Evolutionary conservation across 2,888 invertebrate genomes (phyloP).

Genomic region (Microplitis deprimator): DNA sequence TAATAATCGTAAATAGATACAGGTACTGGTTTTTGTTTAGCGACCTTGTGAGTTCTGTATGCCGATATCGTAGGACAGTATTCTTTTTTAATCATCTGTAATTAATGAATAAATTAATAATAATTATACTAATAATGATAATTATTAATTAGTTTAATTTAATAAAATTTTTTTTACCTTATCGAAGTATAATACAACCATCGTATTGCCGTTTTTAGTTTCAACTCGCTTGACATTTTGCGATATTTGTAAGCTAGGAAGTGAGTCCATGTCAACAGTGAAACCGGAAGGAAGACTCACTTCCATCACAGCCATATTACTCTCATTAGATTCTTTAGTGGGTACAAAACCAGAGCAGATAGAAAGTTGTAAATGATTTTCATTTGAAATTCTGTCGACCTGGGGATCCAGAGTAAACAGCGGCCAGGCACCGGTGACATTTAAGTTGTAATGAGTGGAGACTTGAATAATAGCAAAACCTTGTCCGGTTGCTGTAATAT

Average conservation of each 20-base stretch:
- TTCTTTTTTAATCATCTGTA: constrained; percentile 74
- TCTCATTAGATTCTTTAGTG: constrained; percentile 78
- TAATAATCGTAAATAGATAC: constrained; percentile 92
- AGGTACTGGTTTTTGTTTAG: constrained; percentile 88
- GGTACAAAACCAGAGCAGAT: constrained; percentile 85
- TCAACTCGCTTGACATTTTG: constrained; percentile 79
- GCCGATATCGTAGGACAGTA: constrained; percentile 89
- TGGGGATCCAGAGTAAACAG: constrained; percentile 89
- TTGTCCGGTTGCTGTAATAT: constrained; percentile 83
- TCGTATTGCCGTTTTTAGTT: constrained; percentile 78
- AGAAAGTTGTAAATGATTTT: constrained; percentile 84
- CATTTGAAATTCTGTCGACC: constrained; percentile 85
- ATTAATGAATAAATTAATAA: not conserved
- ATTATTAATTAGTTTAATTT: not conserved
- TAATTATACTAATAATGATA: not conserved
- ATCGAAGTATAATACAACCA: constrained; percentile 82
- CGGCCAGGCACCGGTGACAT: constrained; percentile 90
- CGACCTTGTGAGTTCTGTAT: constrained; percentile 86
- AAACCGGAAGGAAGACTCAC: constrained; percentile 93
- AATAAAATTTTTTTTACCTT: constrained; percentile 69
- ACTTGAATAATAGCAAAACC: constrained; percentile 87
- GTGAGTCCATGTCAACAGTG: constrained; percentile 82
- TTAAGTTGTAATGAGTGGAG: constrained; percentile 85
- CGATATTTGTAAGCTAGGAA: constrained; percentile 76
- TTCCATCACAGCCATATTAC: constrained; percentile 93